Conservation (phyloP, 2,888 invertebrate genomes). For the Sialis lutaria region DNA sequence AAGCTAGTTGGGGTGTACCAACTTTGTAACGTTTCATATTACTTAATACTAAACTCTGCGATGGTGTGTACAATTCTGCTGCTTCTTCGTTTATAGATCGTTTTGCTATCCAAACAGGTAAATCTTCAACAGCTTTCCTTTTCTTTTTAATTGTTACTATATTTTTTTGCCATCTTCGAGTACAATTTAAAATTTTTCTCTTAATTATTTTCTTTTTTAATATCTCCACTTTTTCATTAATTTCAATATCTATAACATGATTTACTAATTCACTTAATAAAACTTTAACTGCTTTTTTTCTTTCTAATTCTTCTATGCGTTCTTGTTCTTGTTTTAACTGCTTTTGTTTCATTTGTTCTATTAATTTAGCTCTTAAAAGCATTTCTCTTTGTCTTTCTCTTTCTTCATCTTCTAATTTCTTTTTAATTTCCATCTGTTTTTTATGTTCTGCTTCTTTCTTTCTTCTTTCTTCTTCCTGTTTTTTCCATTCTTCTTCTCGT, state of each 20-base stretch:
- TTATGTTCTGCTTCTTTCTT: slow-evolving; percentile 5
- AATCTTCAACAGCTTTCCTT: slow-evolving; percentile 31
- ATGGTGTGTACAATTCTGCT: slow-evolving; percentile 24
- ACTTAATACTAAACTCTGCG: slow-evolving; percentile 26
- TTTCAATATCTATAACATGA: slow-evolving; percentile 5
- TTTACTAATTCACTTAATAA: slow-evolving; percentile 19
- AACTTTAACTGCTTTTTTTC: slow-evolving; percentile 16
- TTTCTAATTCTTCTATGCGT: slow-evolving; percentile 15
- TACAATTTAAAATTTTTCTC: slow-evolving; percentile 22
- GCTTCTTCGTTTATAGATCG: slow-evolving; percentile 24
- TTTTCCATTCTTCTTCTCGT: slow-evolving; percentile 12
- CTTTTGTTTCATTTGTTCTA: slow-evolving; percentile 2
- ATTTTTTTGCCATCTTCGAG: slow-evolving; percentile 27
- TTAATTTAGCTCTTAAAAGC: neutral
- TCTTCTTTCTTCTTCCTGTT: slow-evolving; percentile 1
- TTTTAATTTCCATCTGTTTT: slow-evolving; percentile 6
- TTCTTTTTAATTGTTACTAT: slow-evolving; percentile 24
- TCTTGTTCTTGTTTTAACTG: slow-evolving; percentile 12
- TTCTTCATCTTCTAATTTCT: slow-evolving; percentile 5
- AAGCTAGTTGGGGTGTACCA: slow-evolving; percentile 17
- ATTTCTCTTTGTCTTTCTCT: neutral
- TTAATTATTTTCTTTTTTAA: slow-evolving; percentile 23
- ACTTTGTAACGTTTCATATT: slow-evolving; percentile 30
- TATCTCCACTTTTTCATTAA: slow-evolving; percentile 20
- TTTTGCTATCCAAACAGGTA: slow-evolving; percentile 35